Conservation (phyloP, 2,888 invertebrate genomes). For the Hofmannophila pseudospretella region DNA sequence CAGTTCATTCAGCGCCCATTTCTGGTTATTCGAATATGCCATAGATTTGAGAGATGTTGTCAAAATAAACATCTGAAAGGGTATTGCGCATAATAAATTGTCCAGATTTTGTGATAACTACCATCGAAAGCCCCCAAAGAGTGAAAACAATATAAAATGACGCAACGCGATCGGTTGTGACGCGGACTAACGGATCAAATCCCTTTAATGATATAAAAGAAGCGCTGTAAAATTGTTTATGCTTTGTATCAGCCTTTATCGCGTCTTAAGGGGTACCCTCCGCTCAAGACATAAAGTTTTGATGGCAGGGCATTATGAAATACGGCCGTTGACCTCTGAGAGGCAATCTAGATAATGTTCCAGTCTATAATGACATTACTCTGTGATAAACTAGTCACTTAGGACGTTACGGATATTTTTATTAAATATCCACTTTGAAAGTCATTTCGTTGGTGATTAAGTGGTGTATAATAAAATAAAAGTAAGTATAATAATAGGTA, state of each 20-base stretch:
- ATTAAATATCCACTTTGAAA: constrained; percentile 19
- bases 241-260: constrained; percentile 40
- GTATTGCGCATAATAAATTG: too few relatives aligned
- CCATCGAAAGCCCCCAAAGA: background rate
- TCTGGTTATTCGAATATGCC: too few relatives aligned
- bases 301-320: constrained; percentile 42
- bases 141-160: background rate
- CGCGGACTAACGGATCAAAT: background rate
- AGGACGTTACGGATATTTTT: constrained; percentile 21
- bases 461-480: too few relatives aligned
- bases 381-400: constrained; percentile 18
- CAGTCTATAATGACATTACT: constrained; percentile 16
- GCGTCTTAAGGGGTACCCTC: constrained; percentile 13
- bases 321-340: constrained; percentile 17
- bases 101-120: background rate
- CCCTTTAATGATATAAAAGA: constrained; percentile 19
- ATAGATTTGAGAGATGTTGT: too few relatives aligned
- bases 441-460: constrained; percentile 13
- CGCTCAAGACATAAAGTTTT: constrained; percentile 46
- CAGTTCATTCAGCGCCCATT: too few relatives aligned
- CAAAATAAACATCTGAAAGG: too few relatives aligned
- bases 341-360: constrained; percentile 35
- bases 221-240: constrained; percentile 48
- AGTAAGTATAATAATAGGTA: too few relatives aligned
- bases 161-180: background rate